phyloP scores from a whole-genome alignment of 2,113 vertebrate species.

The Lethenteron camtschaticum region DNA sequence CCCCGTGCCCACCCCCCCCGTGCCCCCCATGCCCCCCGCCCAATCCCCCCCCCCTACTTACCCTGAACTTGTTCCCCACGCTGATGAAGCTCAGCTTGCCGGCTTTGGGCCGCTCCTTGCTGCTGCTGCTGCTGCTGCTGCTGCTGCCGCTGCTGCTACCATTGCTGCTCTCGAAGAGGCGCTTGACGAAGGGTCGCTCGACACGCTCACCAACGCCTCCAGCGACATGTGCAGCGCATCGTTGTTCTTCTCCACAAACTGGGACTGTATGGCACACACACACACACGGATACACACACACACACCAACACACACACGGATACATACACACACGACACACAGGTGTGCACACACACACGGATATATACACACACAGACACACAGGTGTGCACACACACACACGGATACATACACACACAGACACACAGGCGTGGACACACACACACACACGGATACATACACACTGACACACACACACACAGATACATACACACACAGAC shows the following conservation, averaged over 20 bases:
- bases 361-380: neutral
- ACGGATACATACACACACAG: neutral
- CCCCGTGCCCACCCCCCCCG: too few species aligned
- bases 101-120: constrained; percentile 68
- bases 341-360: too few species aligned
- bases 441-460: too few species aligned
- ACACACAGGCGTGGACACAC: neutral
- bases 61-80: constrained; percentile 96
- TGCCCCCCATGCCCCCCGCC: too few species aligned
- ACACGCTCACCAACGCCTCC: constrained; percentile 71
- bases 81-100: constrained; percentile 94
- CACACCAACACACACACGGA: neutral
- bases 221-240: constrained; percentile 95
- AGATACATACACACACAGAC: too few species aligned
- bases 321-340: neutral
- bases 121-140: constrained; percentile 29
- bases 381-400: neutral
- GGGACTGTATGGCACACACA: constrained; percentile 30
- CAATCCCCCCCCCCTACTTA: constrained; percentile 16
- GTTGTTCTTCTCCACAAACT: constrained; percentile 98
- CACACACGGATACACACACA: neutral
- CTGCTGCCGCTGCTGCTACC: neutral
- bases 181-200: constrained; percentile 61
- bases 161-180: constrained; percentile 59
- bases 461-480: too few species aligned